Base-by-base conservation (phyloP, 2,888 invertebrate genomes). In the Nomada hirtipes region DNA sequence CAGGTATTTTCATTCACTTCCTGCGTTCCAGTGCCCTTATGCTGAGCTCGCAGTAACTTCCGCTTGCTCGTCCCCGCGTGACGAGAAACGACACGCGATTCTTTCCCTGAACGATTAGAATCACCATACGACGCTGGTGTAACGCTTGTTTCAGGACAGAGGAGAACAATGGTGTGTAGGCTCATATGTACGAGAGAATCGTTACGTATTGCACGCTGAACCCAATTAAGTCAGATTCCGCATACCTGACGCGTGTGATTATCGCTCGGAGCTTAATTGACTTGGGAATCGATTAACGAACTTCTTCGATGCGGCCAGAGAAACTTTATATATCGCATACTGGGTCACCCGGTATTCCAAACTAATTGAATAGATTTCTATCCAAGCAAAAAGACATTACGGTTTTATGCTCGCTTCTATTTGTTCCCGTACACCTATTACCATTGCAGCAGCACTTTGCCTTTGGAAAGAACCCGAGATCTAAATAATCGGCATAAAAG, bases 81-180 rank as follows among this genome's bases (percentile, higher is more conserved):
- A 90, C 90, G 85, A 83, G 86, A 89, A 87, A 83, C 82, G 89
- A 90, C 89, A 90, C 89, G 90, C 90, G 88, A 90, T 89, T 88
- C 89, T 83, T 89, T 82, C 81, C 71, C 81, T 67, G 75, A 75
- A 74, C 85, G 85, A 89, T 88, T 84, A 85, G 83, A 81, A 89
- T 86, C 87, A 57, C 47, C 23, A 36, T 44, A 23, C 20, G 75
- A 69, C 70, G 26, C 52, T 60, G 26, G 50, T 70, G 68, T 47
- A 60, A 67, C 23, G 20, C 26, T 47, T 26, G 75, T 42, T 68
- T 47, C 36, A 65, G 36, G 70, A 52, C 69, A 64, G 47, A 53
- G 52, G 59, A 64, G 67, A 77, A 69, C 78, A 73, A 78, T 61
- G 15, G 36, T 36, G 36, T 36, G 36, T 36, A 36, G 36, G 36